A percentile compares a stretch with the other conserved stretches of the same genome.
Conservation (phyloP, 37 sponge, comb jelly and placozoan genomes). For the Spongia lamella region DNA sequence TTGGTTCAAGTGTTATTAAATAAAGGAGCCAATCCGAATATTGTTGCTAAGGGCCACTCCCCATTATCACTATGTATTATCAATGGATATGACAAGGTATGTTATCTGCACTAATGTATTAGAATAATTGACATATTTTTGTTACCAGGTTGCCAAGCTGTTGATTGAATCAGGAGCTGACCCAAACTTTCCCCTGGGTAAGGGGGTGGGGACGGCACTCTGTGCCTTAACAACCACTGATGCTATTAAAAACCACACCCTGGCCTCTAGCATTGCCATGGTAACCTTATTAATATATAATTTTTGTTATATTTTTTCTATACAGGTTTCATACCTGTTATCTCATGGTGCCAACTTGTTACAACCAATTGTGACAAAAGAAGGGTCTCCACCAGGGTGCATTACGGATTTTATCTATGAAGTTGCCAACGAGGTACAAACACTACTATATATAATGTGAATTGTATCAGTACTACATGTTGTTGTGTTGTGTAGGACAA, state of each 20-base stretch:
- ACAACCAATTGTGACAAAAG: constrained; percentile 35
- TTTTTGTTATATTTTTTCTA: background rate
- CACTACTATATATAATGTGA: background rate
- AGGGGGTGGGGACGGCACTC: constrained; percentile 68
- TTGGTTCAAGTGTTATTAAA: constrained; percentile 43
- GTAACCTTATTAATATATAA: background rate
- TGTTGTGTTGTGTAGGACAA: constrained; percentile 25
- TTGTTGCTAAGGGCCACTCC: constrained; percentile 66
- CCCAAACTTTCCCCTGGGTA: constrained; percentile 63
- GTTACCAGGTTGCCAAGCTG: constrained; percentile 45
- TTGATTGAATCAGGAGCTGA: constrained; percentile 70
- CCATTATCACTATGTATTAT: constrained; percentile 82
- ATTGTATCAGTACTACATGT: background rate
- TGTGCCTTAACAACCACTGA: constrained; percentile 53
- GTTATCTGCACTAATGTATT: background rate
- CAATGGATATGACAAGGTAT: constrained; percentile 60
- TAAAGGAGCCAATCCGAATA: constrained; percentile 67
- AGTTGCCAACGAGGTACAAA: constrained; percentile 56
- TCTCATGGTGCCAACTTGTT: constrained; percentile 47
- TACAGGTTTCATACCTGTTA: constrained; percentile 41
- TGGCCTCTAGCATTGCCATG: constrained; percentile 13
- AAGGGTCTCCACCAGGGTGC: constrained; percentile 37
- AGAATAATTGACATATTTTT: background rate
- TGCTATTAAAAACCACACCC: constrained; percentile 23
- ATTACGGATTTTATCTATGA: constrained; percentile 72